A percentile compares a stretch with the other conserved stretches of the same genome.
Conservation (phyloP, 2,888 invertebrate species). For the Aleiodes leptofemur region DNA sequence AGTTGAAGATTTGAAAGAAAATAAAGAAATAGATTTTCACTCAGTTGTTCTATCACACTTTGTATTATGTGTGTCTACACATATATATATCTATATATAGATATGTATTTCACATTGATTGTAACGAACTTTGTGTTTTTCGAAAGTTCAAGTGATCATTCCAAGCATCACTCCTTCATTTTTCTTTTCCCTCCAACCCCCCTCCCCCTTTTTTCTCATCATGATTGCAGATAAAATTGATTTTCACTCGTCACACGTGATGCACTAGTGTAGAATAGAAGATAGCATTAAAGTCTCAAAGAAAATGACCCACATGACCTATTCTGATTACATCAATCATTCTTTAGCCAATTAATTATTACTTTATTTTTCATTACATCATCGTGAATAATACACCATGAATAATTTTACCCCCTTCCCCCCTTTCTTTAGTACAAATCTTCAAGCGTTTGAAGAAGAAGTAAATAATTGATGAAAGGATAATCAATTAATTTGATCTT, state of each 20-base stretch:
- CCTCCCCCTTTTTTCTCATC: neutral
- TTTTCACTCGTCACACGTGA: conserved; percentile 46
- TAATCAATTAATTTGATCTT: conserved; percentile 31
- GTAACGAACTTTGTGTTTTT: conserved; percentile 29
- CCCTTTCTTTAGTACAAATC: neutral
- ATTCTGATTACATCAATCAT: conserved; percentile 47
- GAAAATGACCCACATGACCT: conserved; percentile 30
- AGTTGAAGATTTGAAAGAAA: neutral
- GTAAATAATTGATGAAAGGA: neutral
- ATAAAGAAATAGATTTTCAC: neutral
- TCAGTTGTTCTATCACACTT: conserved; percentile 17
- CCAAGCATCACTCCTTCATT: conserved; percentile 31
- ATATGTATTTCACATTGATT: conserved; percentile 2
- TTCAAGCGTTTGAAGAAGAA: neutral
- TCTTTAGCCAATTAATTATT: conserved; percentile 51
- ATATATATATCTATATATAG: too few relatives aligned
- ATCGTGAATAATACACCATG: conserved; percentile 39
- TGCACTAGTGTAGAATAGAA: neutral
- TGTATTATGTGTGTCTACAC: too few relatives aligned
- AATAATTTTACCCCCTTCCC: neutral
- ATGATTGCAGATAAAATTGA: conserved; percentile 34
- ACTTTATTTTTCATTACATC: conserved; percentile 51
- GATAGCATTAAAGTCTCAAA: conserved; percentile 30
- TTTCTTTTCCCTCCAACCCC: neutral
- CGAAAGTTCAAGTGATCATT: conserved; percentile 35